A percentile compares a stretch with the other conserved stretches of the same genome.
These are phyloP conservation scores for Zoanthus sociatus DNA, from an alignment of 92 coral and sea anemone species.

Conservation along the genomic window DNA sequence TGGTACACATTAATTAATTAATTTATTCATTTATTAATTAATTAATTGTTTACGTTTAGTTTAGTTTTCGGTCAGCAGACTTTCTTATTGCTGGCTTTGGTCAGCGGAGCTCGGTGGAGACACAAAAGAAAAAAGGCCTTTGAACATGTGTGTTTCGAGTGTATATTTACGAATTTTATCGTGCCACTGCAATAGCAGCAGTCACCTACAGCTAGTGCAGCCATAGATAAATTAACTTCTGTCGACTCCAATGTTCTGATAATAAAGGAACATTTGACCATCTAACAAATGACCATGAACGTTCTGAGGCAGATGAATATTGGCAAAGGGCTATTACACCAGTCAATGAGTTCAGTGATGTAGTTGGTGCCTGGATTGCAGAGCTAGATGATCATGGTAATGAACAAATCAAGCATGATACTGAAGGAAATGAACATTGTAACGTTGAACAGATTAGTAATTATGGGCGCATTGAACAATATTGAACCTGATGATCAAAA, in stretches of 20 bases:
- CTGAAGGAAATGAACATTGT: neutral
- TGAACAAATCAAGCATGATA: neutral
- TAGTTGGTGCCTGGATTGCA: conserved; percentile 53
- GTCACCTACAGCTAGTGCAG: conserved; percentile 41
- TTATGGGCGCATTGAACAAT: neutral
- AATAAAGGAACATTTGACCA: conserved; percentile 32
- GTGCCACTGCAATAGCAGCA: conserved; percentile 52
- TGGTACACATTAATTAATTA: neutral
- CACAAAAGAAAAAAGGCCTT: too few relatives aligned
- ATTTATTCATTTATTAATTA: too few relatives aligned
- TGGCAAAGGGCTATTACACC: conserved; percentile 48
- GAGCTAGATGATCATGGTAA: conserved; percentile 39
- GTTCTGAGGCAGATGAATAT: conserved; percentile 46
- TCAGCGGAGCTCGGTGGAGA: too few relatives aligned
- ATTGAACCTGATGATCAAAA: conserved; percentile 3
- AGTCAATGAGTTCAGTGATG: conserved; percentile 32
- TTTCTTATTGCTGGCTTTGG: too few relatives aligned
- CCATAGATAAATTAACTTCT: conserved; percentile 40
- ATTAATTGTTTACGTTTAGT: too few relatives aligned
- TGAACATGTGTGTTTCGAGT: too few relatives aligned
- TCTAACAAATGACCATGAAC: conserved; percentile 44
- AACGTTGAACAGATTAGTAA: neutral
- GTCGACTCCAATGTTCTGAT: conserved; percentile 34
- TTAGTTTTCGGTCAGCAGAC: too few relatives aligned
- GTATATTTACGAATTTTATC: neutral